These are phyloP conservation scores for Acanthaster planci DNA, from an alignment of 35 echinoderm and acorn worm species.

Conservation along the genomic window DNA sequence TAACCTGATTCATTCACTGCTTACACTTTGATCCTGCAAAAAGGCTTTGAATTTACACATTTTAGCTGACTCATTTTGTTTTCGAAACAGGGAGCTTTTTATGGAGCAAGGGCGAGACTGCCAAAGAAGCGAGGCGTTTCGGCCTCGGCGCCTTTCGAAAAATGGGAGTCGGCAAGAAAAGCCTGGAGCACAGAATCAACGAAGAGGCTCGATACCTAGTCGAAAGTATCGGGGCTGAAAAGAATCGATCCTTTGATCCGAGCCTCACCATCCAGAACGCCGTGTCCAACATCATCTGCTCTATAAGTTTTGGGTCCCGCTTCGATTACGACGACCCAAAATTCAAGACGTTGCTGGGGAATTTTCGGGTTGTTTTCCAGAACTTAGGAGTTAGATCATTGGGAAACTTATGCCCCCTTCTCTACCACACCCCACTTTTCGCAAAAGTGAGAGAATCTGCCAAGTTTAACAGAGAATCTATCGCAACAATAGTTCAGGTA, in stretches of 20 bases:
- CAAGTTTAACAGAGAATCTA: not conserved
- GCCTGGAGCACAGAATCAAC: conserved; percentile 54
- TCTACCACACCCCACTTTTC: not conserved
- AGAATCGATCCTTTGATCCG: not conserved
- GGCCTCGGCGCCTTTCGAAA: conserved; percentile 42
- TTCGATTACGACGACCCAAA: conserved; percentile 60
- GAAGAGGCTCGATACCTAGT: conserved; percentile 47
- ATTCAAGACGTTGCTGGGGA: conserved; percentile 24
- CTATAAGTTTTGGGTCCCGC: conserved; percentile 61
- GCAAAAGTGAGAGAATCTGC: not conserved
- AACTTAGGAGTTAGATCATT: not conserved
- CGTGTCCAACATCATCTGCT: conserved; percentile 73
- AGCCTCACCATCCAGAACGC: conserved; percentile 19
- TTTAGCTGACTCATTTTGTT: too few relatives aligned
- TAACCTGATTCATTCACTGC: too few relatives aligned
- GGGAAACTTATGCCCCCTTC: conserved; percentile 3
- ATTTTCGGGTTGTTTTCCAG: not conserved
- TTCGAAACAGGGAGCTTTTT: conserved; percentile 50
- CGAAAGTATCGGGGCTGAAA: not conserved
- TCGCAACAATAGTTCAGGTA: too few relatives aligned
- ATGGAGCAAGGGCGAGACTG: conserved; percentile 37
- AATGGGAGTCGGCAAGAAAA: conserved; percentile 65
- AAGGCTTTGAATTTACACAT: too few relatives aligned
- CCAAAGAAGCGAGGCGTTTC: conserved; percentile 50
- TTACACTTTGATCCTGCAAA: too few relatives aligned